Conservation (phyloP, 2,888 invertebrate species). For the Elmis aenea region DNA sequence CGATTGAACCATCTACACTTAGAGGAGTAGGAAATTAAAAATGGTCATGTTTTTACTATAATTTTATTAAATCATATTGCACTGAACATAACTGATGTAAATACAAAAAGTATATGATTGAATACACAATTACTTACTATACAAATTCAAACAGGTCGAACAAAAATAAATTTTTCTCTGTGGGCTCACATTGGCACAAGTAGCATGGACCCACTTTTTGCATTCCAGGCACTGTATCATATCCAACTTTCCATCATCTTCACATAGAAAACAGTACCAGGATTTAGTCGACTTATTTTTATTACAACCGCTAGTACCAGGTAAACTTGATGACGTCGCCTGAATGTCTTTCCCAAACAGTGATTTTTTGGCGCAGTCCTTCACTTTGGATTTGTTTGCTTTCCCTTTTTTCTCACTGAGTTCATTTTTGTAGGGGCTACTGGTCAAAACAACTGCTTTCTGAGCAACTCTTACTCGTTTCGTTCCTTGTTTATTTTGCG, state of each 20-base stretch:
- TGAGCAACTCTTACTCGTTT: not conserved
- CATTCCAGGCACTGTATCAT: slow-evolving; percentile 2
- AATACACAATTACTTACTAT: not conserved
- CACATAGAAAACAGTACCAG: slow-evolving; percentile 2
- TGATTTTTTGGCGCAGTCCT: not conserved
- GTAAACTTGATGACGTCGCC: not conserved
- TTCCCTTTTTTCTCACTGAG: slow-evolving; percentile 2
- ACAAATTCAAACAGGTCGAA: not conserved
- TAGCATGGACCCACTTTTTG: slow-evolving; percentile 2
- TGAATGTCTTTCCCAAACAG: not conserved
- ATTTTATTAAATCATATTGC: not conserved
- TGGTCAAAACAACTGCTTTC: slow-evolving; percentile 3
- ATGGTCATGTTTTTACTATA: not conserved
- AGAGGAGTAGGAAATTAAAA: not conserved
- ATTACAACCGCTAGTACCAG: not conserved
- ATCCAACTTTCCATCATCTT: slow-evolving; percentile 1
- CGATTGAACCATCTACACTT: not conserved
- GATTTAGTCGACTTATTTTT: slow-evolving; percentile 1
- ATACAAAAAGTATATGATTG: no score
- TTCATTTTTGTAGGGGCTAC: slow-evolving; percentile 11
- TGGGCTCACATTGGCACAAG: slow-evolving; percentile 2
- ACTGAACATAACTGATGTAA: no score
- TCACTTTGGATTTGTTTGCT: not conserved
- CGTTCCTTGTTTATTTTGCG: not conserved
- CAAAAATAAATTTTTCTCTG: slow-evolving; percentile 1